Base-by-base conservation (phyloP, 2,888 invertebrate genomes). In the Drosophila ustulata region DNA sequence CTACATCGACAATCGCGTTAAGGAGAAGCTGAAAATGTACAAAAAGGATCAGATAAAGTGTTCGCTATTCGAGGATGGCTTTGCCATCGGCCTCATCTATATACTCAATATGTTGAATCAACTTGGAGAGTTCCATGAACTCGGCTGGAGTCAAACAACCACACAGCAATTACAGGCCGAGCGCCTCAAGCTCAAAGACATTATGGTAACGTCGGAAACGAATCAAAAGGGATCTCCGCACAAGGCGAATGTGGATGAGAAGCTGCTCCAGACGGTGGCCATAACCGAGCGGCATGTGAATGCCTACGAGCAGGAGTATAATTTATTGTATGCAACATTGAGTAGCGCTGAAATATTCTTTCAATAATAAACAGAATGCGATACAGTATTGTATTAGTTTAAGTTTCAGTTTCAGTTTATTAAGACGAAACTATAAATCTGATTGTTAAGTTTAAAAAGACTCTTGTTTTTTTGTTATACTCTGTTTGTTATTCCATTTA, bases 11-110 rank as follows among this genome's bases (percentile, higher is more conserved):
- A 96, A 99, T 91, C 96, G 98, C 82, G 95, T 99, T 71, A 94
- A 96, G 49, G 96, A 97, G 73, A 98, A 98, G 91, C 98, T 99
- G 88, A 97, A 97, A 92, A 95, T 99, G 92, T 96, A 95, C 70
- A 98, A 98, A 91, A 98, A 97, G 91, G 91, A 92, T 66, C 90
- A 89, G 26, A 68, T 89, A 11, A 97, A 97, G 11, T 96, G 97
- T 52, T 95, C 97, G 1, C 98, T 99, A 91, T 98, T 98, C 9
- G 99, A 99, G 92, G 99, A 99, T 92, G 99, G 99, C 11, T 99
- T 99, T 93, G 97, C 98, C 4, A 97, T 99, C 95, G 99, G 99
- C 90, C 93, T 94, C 18, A 98, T 99, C 0, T 99, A 98, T 89
- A 96, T 99, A 80, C 94, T 99, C 67, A 97, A 97, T 90, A 93